Percentiles rank a stretch among this genome's conserved stretches.
phyloP scores from a whole-genome alignment of 2,888 invertebrate genomes.

The Drosophila meridiana region DNA sequence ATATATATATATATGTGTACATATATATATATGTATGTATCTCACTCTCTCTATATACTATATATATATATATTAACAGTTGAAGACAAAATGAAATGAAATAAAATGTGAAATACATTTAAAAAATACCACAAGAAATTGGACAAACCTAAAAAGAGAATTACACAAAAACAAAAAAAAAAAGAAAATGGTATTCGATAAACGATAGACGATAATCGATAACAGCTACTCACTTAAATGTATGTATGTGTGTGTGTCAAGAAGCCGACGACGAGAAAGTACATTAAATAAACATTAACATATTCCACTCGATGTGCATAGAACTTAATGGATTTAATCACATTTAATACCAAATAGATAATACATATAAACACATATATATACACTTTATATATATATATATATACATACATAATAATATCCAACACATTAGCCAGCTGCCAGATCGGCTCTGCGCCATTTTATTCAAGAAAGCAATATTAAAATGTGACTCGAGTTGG shows the following conservation, averaged over 20 bases:
- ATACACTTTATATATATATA: conserved; percentile 6
- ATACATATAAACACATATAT: conserved; percentile 16
- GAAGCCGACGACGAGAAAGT: conserved; percentile 1
- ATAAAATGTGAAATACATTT: conserved; percentile 73
- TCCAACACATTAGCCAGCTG: conserved; percentile 53
- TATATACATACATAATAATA: conserved; percentile 29
- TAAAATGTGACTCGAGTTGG: conserved; percentile 66
- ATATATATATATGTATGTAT: conserved; percentile 19
- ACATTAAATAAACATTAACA: conserved; percentile 17
- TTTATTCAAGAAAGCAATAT: conserved; percentile 72
- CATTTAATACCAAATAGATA: conserved; percentile 25
- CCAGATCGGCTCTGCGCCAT: conserved; percentile 51
- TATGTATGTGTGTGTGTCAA: conserved; percentile 41
- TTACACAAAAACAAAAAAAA: neutral
- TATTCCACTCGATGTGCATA: conserved; percentile 36
- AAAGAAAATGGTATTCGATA: conserved; percentile 14
- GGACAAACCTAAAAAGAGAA: conserved; percentile 21
- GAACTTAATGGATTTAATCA: conserved; percentile 45
- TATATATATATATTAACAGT: conserved; percentile 29
- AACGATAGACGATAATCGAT: conserved; percentile 23
- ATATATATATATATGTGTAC: conserved; percentile 21
- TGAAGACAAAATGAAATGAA: conserved; percentile 29
- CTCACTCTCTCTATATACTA: conserved; percentile 9
- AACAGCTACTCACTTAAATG: conserved; percentile 22
- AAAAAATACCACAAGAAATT: conserved; percentile 63